Evolutionary conservation across 2,888 invertebrate genomes (phyloP).

Genomic region (Pollenia griseotomentosa): DNA sequence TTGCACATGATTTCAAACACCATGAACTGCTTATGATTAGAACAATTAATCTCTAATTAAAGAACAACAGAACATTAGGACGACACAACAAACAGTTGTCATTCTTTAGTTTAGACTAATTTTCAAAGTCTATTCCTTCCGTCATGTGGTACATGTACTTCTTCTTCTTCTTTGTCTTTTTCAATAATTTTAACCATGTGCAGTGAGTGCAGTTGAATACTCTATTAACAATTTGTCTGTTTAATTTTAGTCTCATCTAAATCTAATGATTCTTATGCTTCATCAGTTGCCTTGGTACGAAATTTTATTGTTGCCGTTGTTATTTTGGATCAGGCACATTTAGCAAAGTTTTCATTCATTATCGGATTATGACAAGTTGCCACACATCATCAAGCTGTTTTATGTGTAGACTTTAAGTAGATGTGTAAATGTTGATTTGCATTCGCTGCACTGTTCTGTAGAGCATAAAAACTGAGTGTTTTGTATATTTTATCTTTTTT

Average conservation of each 20-base stretch:
- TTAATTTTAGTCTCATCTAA: constrained; percentile 21
- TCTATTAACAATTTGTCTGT: constrained; percentile 73
- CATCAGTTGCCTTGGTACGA: not conserved
- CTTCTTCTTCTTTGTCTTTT: not conserved
- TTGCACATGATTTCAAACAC: constrained; percentile 25
- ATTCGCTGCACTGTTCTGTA: constrained; percentile 22
- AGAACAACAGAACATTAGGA: constrained; percentile 67
- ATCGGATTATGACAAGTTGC: constrained; percentile 72
- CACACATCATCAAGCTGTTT: constrained; percentile 70
- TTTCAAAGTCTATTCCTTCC: constrained; percentile 68
- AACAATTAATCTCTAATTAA: constrained; percentile 68
- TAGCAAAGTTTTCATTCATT: constrained; percentile 71
- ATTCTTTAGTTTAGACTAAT: constrained; percentile 72
- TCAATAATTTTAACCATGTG: constrained; percentile 72
- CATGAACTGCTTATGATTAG: constrained; percentile 59
- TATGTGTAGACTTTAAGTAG: not conserved
- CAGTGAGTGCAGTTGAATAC: constrained; percentile 77
- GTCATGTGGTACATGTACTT: constrained; percentile 58
- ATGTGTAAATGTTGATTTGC: constrained; percentile 50
- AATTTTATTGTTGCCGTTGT: constrained; percentile 55
- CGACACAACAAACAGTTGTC: constrained; percentile 75
- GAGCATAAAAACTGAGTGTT: constrained; percentile 16
- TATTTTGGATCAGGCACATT: constrained; percentile 59
- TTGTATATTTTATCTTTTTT: not conserved
- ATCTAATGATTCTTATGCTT: constrained; percentile 11